Evolutionary conservation across 2,113 vertebrate genomes (phyloP).

Genomic region (Pangasianodon hypophthalmus): DNA sequence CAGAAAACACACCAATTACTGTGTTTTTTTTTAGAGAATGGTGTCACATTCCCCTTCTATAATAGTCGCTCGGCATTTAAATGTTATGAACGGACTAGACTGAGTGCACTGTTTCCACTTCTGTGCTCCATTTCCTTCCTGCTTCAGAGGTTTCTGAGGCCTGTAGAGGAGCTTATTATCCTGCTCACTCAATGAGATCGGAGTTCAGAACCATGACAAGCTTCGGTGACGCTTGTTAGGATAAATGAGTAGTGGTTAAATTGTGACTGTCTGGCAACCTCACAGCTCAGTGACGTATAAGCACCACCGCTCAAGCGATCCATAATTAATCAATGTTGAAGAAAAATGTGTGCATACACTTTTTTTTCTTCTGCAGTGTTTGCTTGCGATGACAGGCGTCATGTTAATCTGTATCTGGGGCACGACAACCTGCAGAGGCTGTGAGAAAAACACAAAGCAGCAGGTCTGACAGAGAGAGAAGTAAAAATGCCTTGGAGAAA

Average conservation of each 20-base stretch:
- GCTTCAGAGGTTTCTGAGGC: neutral
- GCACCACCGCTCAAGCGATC: constrained; percentile 34
- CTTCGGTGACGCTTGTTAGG: neutral
- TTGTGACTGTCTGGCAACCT: constrained; percentile 19
- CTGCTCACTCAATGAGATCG: neutral
- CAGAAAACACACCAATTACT: constrained; percentile 11
- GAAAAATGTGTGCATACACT: constrained; percentile 35
- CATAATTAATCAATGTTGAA: constrained; percentile 47
- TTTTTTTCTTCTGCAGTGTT: neutral
- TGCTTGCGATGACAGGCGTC: constrained; percentile 6
- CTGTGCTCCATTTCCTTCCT: neutral
- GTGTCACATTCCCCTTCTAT: neutral
- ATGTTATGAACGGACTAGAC: neutral
- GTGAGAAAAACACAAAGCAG: neutral
- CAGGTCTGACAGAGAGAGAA: constrained; percentile 49
- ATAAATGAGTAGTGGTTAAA: constrained; percentile 10
- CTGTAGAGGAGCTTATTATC: constrained; percentile 28
- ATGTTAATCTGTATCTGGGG: constrained; percentile 1
- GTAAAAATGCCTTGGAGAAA: constrained; percentile 39
- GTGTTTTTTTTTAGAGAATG: neutral
- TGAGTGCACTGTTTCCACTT: neutral
- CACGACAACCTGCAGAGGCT: neutral
- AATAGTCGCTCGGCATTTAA: neutral
- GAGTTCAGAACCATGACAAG: neutral
- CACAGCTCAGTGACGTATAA: constrained; percentile 9